phyloP scores from a whole-genome alignment of 1,140 invertebrate genomes.

The Delia radicum region DNA sequence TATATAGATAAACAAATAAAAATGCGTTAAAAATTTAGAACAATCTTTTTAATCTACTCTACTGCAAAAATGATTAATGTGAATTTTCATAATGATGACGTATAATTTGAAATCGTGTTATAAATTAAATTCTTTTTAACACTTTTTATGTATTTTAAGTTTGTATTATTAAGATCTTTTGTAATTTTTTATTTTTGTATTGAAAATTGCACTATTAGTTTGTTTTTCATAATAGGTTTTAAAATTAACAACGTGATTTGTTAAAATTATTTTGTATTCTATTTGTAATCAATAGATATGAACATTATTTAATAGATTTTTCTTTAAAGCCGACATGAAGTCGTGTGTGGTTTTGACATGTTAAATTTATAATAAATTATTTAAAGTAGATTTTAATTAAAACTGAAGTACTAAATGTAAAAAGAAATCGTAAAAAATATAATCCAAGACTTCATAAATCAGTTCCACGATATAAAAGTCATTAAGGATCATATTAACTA shows the following conservation, averaged over 20 bases:
- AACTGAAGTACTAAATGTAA: too few relatives aligned
- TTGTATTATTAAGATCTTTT: background rate
- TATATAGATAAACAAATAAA: background rate
- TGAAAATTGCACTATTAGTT: background rate
- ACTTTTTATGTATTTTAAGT: background rate
- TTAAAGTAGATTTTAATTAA: too few relatives aligned
- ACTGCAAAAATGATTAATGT: background rate
- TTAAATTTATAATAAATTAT: slow-evolving; percentile 3
- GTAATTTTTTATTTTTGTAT: too few relatives aligned
- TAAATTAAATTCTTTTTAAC: background rate
- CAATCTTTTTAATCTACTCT: background rate
- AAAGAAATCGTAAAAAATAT: too few relatives aligned
- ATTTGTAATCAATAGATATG: background rate
- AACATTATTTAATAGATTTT: slow-evolving; percentile 4
- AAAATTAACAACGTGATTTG: background rate
- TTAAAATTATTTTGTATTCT: background rate
- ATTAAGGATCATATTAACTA: too few relatives aligned
- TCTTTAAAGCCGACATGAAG: background rate
- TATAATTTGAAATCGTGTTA: background rate
- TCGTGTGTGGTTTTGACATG: background rate
- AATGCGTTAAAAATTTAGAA: background rate
- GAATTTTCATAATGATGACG: background rate
- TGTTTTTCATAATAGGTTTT: slow-evolving; percentile 1
- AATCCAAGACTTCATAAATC: too few relatives aligned
- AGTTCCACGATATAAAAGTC: too few relatives aligned